Percentiles rank a stretch among this genome's conserved stretches.
These are phyloP conservation scores for Limenitis arthemis DNA, from an alignment of 2,888 invertebrate genomes.

Conservation along the genomic window DNA sequence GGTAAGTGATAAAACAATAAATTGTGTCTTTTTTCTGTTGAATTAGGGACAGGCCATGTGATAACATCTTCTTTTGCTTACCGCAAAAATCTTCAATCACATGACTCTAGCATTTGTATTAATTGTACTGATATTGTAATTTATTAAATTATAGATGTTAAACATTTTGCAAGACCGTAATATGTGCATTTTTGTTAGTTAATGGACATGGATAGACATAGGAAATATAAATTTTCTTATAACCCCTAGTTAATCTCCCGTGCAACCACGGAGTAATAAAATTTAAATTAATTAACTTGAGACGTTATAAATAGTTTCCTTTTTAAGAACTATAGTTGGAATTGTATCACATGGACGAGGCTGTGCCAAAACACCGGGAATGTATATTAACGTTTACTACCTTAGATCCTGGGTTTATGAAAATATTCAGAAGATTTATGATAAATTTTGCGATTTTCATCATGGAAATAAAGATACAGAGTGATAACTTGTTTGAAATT, in stretches of 20 bases:
- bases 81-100: too few species aligned
- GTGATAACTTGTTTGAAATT: neutral
- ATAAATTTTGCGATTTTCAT: slow-evolving; percentile 31
- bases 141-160: too few species aligned
- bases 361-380: slow-evolving; percentile 30
- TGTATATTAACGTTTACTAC: slow-evolving; percentile 33
- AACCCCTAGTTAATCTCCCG: too few species aligned
- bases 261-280: too few species aligned
- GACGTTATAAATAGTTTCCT: neutral
- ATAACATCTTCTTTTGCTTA: too few species aligned
- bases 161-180: too few species aligned
- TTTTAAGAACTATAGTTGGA: slow-evolving; percentile 33
- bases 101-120: too few species aligned
- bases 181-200: too few species aligned
- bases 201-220: too few species aligned
- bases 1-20: slow-evolving; percentile 22
- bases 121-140: too few species aligned
- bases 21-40: neutral
- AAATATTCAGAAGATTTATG: slow-evolving; percentile 22
- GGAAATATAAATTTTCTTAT: too few species aligned
- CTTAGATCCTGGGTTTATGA: slow-evolving; percentile 30
- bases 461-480: neutral
- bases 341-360: slow-evolving; percentile 35
- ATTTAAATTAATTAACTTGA: neutral
- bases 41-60: too few species aligned